These are phyloP conservation scores for Eumacrocentrus americanus DNA, from an alignment of 2,888 invertebrate species.

Conservation along the genomic window DNA sequence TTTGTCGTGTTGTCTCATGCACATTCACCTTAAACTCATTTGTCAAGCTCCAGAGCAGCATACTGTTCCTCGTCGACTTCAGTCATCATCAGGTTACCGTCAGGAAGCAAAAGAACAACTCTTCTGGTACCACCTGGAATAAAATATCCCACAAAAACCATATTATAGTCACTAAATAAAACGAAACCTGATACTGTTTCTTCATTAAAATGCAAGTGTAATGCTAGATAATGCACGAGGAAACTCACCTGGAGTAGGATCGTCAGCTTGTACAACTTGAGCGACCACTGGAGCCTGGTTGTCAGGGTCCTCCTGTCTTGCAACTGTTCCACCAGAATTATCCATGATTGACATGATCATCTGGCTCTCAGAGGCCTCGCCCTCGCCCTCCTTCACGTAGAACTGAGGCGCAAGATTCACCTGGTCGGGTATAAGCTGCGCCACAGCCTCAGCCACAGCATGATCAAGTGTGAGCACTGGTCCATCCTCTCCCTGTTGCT, in stretches of 20 bases:
- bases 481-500: slow-evolving; percentile 65
- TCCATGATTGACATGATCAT: slow-evolving; percentile 64
- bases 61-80: slow-evolving; percentile 87
- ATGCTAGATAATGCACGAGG: too few relatives aligned
- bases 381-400: slow-evolving; percentile 60
- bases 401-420: slow-evolving; percentile 58
- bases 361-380: slow-evolving; percentile 49
- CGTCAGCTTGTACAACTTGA: slow-evolving; percentile 83
- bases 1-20: slow-evolving; percentile 12
- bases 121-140: slow-evolving; percentile 78
- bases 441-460: slow-evolving; percentile 63
- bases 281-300: slow-evolving; percentile 79
- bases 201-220: slow-evolving; percentile 1
- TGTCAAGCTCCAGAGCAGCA: slow-evolving; percentile 69
- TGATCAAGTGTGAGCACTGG: slow-evolving; percentile 66
- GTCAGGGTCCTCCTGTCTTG: slow-evolving; percentile 59
- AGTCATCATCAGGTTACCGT: slow-evolving; percentile 86
- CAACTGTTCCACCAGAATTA: slow-evolving; percentile 53
- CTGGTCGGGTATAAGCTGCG: slow-evolving; percentile 67
- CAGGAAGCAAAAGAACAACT: slow-evolving; percentile 82
- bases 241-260: slow-evolving; percentile 77
- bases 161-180: not conserved
- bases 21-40: slow-evolving; percentile 58
- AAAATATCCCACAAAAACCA: slow-evolving; percentile 20
- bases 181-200: slow-evolving; percentile 16